Evolutionary conservation across 2,113 vertebrate species (phyloP), one percentile per base, ranked within the genome.

Genomic region (Pedionomus torquatus): DNA sequence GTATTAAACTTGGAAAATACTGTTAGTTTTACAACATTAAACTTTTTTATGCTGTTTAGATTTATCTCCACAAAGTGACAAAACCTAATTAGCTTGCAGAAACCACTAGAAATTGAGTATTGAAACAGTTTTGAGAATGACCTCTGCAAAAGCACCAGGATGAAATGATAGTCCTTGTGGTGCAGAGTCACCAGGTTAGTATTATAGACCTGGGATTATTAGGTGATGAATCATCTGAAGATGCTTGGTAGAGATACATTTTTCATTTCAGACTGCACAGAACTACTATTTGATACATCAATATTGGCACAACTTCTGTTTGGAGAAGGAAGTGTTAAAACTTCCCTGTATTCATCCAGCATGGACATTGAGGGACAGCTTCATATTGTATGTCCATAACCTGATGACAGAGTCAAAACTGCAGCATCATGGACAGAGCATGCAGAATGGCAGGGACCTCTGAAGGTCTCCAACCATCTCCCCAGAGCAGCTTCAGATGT

Each of bases 161-260:
- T 31, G 13, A 80, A 69, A 68, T 43, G 7, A 37, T 0, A 2
- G 25, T 9, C 3, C 2, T 11, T 41, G 18, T 35, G 6, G 20
- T 51, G 4, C 31, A 37, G 16, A 55, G 4, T 57, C 10, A 5
- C 0, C 0, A 1, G 2, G 3, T 63, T 48, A 37, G 6, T 63
- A 8, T 26, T 49, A 54, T 28, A 86, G 19, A 70, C 20, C 5
- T 43, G 24, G 5, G 11, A 3, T 89, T 3, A 17, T 1, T 1
- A 51, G 46, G 3, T 57, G 37, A 31, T 57, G 9, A 61, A 20
- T 68, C 52, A 30, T 43, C 52, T 68, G 28, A 16, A 74, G n/a
- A 17, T 26, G 5, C 5, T 57, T 71, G 17, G 7, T 71, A 35
- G 19, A 66, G 46, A 54, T 24, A 8, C 9, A 63, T 58, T 39